These are phyloP conservation scores for Pheosia gnoma DNA, from an alignment of 2,888 invertebrate species.

Conservation along the genomic window DNA sequence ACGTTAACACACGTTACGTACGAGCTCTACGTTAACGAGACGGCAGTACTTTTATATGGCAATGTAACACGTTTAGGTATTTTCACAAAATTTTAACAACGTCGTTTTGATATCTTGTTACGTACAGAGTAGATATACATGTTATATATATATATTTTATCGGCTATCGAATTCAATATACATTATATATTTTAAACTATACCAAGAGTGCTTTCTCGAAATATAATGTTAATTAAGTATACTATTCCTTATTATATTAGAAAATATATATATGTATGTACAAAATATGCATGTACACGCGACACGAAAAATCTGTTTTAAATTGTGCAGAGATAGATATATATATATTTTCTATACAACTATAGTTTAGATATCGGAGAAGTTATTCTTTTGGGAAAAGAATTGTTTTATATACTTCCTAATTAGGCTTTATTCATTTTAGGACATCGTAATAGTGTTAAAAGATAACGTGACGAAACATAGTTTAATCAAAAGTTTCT, in stretches of 20 bases:
- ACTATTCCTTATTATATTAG: conserved; percentile 48
- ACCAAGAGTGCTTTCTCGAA: conserved; percentile 78
- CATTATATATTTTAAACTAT: conserved; percentile 40
- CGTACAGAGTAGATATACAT: conserved; percentile 14
- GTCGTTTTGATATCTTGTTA: conserved; percentile 48
- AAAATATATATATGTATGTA: conserved; percentile 37
- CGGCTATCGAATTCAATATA: conserved; percentile 38
- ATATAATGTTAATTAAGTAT: conserved; percentile 62
- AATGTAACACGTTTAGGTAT: conserved; percentile 19
- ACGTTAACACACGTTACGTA: conserved; percentile 20
- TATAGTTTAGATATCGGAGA: conserved; percentile 54
- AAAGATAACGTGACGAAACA: conserved; percentile 30
- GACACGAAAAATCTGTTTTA: conserved; percentile 58
- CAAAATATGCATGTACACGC: conserved; percentile 49
- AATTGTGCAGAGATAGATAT: conserved; percentile 52
- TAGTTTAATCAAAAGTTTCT: conserved; percentile 25
- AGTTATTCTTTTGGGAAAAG: conserved; percentile 83
- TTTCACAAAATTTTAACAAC: conserved; percentile 31
- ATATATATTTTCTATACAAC: conserved; percentile 53
- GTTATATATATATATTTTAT: conserved; percentile 20
- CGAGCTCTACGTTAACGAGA: conserved; percentile 13
- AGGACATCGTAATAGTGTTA: conserved; percentile 34
- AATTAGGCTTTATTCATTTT: conserved; percentile 61
- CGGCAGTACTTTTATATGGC: conserved; percentile 18
- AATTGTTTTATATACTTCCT: conserved; percentile 73